Conservation (phyloP, 2,797 vertebrate genomes). For the Gymnoscopelus braueri region DNA sequence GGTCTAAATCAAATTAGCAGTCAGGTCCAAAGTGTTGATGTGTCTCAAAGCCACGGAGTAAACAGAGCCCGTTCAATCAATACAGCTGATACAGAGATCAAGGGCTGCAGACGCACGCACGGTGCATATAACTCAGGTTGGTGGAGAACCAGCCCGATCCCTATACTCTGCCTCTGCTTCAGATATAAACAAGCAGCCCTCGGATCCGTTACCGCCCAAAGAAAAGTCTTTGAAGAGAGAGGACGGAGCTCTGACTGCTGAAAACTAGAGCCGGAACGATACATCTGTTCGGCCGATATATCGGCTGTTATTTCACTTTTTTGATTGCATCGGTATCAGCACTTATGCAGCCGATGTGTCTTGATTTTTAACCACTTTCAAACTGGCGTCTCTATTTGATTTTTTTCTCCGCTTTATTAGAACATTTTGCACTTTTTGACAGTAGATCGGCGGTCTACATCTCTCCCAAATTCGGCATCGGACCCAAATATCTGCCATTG, state of each 20-base stretch:
- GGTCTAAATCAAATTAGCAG: conserved; percentile 15
- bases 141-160: conserved; percentile 26
- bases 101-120: not conserved
- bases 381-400: too few species aligned
- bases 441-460: too few species aligned
- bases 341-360: too few species aligned
- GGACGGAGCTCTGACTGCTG: conserved; percentile 8
- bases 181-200: conserved; percentile 24
- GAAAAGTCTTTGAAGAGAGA: conserved; percentile 18
- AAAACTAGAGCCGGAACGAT: too few species aligned
- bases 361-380: too few species aligned
- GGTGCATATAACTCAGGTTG: conserved; percentile 28
- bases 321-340: too few species aligned
- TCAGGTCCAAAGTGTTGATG: conserved; percentile 26
- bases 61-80: conserved; percentile 38
- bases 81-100: conserved; percentile 22
- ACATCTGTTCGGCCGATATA: too few species aligned
- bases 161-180: conserved; percentile 4
- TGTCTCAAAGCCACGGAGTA: conserved; percentile 2
- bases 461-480: too few species aligned
- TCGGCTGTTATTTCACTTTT: too few species aligned
- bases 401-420: too few species aligned
- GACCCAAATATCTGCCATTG: too few species aligned
- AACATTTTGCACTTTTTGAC: too few species aligned
- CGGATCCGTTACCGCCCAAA: conserved; percentile 3